Percentiles rank a stretch among this genome's conserved stretches.
Conservation (phyloP, 2,113 vertebrate genomes). For the Nyctereutes procyonoides region DNA sequence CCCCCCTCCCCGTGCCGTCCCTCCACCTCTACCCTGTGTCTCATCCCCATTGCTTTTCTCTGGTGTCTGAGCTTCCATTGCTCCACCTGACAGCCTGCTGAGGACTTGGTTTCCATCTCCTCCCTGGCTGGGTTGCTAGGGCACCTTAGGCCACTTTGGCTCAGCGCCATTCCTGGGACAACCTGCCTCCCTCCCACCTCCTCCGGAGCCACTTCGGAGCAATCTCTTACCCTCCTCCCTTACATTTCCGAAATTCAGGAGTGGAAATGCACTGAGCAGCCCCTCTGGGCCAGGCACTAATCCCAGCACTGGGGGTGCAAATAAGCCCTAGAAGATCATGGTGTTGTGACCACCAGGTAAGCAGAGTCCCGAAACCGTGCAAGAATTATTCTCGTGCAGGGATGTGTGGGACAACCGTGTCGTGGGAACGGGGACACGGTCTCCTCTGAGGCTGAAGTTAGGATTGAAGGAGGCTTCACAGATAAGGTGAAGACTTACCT, state of each 20-base stretch:
- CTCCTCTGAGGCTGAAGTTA: background rate
- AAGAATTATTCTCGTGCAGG: rapidly evolving
- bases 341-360: background rate
- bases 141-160: background rate
- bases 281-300: background rate
- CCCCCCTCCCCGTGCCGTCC: background rate
- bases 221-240: background rate
- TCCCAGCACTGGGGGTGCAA: background rate
- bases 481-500: conserved; percentile 20
- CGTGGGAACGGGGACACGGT: rapidly evolving
- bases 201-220: no score
- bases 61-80: background rate
- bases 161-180: background rate
- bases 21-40: background rate
- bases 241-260: background rate
- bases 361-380: background rate
- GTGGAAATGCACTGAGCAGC: background rate
- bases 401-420: rapidly evolving
- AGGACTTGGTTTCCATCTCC: background rate
- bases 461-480: background rate
- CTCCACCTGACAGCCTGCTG: no score
- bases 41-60: background rate
- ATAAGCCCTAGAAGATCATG: background rate
- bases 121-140: background rate
- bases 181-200: no score